A percentile compares a stretch with the other conserved stretches of the same genome.
Conservation (phyloP, 2,888 invertebrate species). For the Cosmia pyralina region DNA sequence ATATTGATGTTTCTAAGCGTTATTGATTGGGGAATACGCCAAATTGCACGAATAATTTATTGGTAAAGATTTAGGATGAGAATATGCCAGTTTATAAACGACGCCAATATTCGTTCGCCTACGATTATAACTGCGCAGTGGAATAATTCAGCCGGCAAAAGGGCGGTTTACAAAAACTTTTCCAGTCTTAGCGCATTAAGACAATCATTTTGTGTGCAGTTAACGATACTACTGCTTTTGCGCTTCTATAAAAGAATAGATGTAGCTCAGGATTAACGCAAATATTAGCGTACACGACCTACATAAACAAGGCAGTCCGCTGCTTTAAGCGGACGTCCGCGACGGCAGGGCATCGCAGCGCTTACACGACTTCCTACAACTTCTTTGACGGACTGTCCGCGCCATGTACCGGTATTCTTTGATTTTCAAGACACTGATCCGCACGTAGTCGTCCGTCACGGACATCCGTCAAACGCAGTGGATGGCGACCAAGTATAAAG, state of each 20-base stretch:
- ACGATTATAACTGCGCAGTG: constrained; percentile 11
- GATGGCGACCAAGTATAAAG: not conserved
- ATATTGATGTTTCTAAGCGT: constrained; percentile 1
- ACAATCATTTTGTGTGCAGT: not conserved
- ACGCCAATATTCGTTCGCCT: not conserved
- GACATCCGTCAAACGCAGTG: not conserved
- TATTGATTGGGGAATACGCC: not conserved
- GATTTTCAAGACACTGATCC: not conserved
- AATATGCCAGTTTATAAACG: constrained; percentile 11
- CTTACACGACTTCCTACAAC: not conserved
- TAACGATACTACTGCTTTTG: not conserved
- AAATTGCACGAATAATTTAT: not conserved
- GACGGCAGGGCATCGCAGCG: not conserved
- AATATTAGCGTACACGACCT: not conserved
- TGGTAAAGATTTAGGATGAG: not conserved
- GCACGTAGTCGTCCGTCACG: not conserved
- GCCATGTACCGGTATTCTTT: not conserved
- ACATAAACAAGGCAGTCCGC: not conserved
- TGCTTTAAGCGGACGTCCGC: not conserved
- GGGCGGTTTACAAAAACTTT: not conserved
- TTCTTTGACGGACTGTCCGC: not conserved
- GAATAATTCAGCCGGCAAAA: not conserved
- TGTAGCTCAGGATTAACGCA: not conserved
- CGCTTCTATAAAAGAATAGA: not conserved
- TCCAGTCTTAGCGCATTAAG: no score